Evolutionary conservation across 2,797 vertebrate genomes (phyloP).

Genomic region (Setipinna tenuifilis): DNA sequence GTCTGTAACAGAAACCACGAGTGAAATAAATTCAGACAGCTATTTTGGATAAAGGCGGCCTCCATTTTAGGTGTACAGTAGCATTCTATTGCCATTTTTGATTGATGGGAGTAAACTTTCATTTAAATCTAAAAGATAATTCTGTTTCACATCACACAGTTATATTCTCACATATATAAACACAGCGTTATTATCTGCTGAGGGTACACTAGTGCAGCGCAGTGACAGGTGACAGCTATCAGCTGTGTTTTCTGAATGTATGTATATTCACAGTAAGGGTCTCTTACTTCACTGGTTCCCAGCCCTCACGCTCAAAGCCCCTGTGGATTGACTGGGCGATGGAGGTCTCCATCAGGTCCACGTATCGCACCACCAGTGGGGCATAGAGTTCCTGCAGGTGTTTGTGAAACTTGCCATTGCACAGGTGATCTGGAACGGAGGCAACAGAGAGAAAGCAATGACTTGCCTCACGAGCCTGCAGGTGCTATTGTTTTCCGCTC

Average conservation of each 20-base stretch:
- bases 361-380: conserved; percentile 99
- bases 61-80: not conserved
- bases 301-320: conserved; percentile 99
- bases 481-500: too few species aligned
- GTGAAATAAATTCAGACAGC: not conserved
- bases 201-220: not conserved
- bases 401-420: conserved; percentile 99
- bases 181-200: not conserved
- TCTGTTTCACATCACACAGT: not conserved
- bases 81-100: not conserved
- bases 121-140: not conserved
- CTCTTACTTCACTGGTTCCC: conserved; percentile 99
- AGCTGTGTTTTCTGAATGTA: not conserved
- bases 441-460: not conserved
- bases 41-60: not conserved
- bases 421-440: conserved; percentile 92
- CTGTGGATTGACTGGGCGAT: conserved; percentile 99
- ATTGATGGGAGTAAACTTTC: not conserved
- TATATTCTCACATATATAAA: not conserved
- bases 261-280: conserved; percentile 79
- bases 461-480: too few species aligned
- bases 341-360: conserved; percentile 99
- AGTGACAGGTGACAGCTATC: not conserved
- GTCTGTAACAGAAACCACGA: too few species aligned
- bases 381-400: conserved; percentile 99